These are phyloP conservation scores for Drosophila picticornis DNA, from an alignment of 2,888 invertebrate genomes.

Conservation along the genomic window DNA sequence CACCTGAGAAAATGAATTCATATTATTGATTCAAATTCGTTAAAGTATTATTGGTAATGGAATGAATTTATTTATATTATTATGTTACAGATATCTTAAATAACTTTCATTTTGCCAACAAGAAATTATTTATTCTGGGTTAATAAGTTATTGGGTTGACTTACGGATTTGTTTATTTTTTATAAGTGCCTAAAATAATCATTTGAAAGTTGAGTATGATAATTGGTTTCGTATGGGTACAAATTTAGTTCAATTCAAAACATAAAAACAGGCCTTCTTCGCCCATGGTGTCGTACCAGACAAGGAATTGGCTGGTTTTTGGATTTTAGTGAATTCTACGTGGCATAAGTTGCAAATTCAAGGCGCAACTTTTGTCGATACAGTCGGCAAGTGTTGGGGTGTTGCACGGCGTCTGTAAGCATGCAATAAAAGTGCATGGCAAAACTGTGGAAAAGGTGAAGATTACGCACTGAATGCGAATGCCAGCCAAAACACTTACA, in stretches of 20 bases:
- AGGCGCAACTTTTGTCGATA: slow-evolving; percentile 75
- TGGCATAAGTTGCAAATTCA: slow-evolving; percentile 71
- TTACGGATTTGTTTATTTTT: neutral
- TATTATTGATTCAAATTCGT: neutral
- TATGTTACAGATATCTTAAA: neutral
- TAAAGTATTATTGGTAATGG: neutral
- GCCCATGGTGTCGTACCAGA: slow-evolving; percentile 9
- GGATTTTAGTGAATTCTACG: slow-evolving; percentile 32
- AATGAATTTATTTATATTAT: neutral
- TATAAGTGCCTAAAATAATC: neutral
- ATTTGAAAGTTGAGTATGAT: neutral
- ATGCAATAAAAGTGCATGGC: slow-evolving; percentile 73
- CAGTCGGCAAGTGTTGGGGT: slow-evolving; percentile 48
- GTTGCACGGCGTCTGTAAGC: slow-evolving; percentile 31
- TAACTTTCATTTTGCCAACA: neutral
- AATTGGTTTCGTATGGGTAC: too few relatives aligned
- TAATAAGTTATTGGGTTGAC: neutral
- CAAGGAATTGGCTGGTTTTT: slow-evolving; percentile 13
- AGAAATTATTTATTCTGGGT: neutral
- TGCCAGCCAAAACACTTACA: slow-evolving; percentile 30
- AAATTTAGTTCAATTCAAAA: neutral
- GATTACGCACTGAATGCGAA: slow-evolving; percentile 80
- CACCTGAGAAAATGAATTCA: neutral
- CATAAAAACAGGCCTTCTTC: neutral
- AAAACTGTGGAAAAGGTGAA: slow-evolving; percentile 72